Evolutionary conservation across 2,113 vertebrate species (phyloP).

Genomic region (Aldabrachelys gigantea): DNA sequence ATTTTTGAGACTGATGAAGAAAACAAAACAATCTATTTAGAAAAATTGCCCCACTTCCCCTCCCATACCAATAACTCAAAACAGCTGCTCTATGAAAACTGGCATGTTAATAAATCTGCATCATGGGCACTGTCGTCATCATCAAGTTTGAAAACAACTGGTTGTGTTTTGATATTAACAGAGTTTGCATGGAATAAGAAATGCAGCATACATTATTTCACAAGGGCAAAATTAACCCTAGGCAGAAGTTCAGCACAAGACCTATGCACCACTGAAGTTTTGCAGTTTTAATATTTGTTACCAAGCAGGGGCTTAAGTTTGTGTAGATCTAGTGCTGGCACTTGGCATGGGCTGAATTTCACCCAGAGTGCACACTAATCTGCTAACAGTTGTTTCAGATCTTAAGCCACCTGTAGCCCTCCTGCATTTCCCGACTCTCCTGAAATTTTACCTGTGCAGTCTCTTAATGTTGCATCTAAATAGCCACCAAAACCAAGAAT

Average conservation of each 20-base stretch:
- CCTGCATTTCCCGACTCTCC: neutral
- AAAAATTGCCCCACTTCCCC: neutral
- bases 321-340: neutral
- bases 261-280: rapidly evolving
- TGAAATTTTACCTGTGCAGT: neutral
- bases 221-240: neutral
- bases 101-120: neutral
- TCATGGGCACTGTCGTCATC: neutral
- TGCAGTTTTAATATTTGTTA: neutral
- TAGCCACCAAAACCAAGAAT: neutral
- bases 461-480: rapidly evolving
- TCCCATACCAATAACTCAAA: neutral
- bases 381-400: neutral
- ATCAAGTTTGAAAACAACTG: neutral
- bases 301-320: neutral
- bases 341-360: neutral
- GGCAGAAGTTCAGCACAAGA: rapidly evolving
- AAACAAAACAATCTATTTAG: neutral
- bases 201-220: rapidly evolving
- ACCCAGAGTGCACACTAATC: neutral
- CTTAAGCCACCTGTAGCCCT: neutral
- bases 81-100: neutral
- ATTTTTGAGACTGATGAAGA: neutral
- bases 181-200: rapidly evolving
- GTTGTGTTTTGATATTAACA: neutral